Evolutionary conservation across 2,113 vertebrate genomes (phyloP).

Genomic region (Oreocharis arfaki): DNA sequence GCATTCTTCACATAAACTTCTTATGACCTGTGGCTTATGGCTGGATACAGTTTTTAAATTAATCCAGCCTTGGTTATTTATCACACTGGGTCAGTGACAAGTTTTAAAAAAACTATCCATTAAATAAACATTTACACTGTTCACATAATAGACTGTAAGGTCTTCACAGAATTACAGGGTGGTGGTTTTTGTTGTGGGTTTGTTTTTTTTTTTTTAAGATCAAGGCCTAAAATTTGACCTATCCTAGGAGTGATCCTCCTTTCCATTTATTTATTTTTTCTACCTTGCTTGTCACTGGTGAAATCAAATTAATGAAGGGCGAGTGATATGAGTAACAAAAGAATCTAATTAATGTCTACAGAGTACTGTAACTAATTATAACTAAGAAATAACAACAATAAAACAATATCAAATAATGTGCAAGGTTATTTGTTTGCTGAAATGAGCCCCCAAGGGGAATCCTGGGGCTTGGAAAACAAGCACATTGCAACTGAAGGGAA

Average conservation of each 20-base stretch:
- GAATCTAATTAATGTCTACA: background rate
- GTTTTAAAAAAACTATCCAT: background rate
- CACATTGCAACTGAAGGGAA: background rate
- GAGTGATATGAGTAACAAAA: background rate
- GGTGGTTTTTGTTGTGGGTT: background rate
- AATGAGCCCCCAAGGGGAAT: background rate
- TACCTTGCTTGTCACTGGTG: background rate
- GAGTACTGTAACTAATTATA: background rate
- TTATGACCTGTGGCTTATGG: background rate
- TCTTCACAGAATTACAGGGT: background rate
- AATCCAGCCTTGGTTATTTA: constrained; percentile 29
- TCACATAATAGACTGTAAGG: background rate
- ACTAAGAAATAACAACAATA: background rate
- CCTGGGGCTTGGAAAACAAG: background rate
- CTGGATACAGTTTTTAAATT: constrained; percentile 24
- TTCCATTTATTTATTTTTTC: background rate
- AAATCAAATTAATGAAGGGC: constrained; percentile 38
- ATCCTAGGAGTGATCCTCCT: background rate
- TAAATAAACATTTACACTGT: constrained; percentile 24
- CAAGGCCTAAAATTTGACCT: background rate
- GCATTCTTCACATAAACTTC: constrained; percentile 37
- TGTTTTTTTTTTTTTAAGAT: background rate
- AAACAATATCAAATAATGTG: background rate
- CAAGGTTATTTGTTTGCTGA: background rate
- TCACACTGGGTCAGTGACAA: background rate